phyloP scores from a whole-genome alignment of 2,797 vertebrate species.

The Pangasius macronema region DNA sequence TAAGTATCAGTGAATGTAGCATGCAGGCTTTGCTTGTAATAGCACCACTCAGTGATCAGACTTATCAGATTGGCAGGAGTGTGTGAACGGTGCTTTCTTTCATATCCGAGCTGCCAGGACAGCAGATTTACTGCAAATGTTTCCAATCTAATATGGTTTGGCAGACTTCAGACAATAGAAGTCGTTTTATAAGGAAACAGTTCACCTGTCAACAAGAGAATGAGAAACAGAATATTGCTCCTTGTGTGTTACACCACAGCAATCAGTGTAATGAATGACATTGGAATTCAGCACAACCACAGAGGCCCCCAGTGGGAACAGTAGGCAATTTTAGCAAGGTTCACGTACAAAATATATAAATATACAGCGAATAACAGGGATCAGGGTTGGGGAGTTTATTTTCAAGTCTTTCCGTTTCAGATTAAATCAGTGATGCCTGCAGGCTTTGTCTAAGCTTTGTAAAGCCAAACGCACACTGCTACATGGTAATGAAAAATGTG shows the following conservation, averaged over 20 bases:
- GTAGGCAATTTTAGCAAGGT: slow-evolving; percentile 62
- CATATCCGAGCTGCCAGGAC: slow-evolving; percentile 53
- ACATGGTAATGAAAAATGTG: slow-evolving; percentile 43
- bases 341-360: slow-evolving; percentile 42
- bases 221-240: slow-evolving; percentile 63
- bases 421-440: slow-evolving; percentile 45
- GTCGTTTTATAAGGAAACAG: slow-evolving; percentile 51
- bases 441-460: slow-evolving; percentile 44
- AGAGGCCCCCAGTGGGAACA: slow-evolving; percentile 65
- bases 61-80: slow-evolving; percentile 43
- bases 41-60: slow-evolving; percentile 23
- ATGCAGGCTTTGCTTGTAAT: slow-evolving; percentile 21
- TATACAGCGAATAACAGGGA: slow-evolving; percentile 44
- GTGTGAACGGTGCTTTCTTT: slow-evolving; percentile 33
- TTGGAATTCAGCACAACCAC: slow-evolving; percentile 51
- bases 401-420: slow-evolving; percentile 30
- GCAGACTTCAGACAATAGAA: slow-evolving; percentile 58
- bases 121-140: slow-evolving; percentile 45
- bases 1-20: slow-evolving; percentile 68
- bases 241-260: slow-evolving; percentile 44
- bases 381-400: slow-evolving; percentile 12
- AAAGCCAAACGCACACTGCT: slow-evolving; percentile 44
- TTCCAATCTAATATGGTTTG: slow-evolving; percentile 55
- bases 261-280: slow-evolving; percentile 55
- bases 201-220: slow-evolving; percentile 52